A percentile compares a stretch with the other conserved stretches of the same genome.
Conservation (phyloP, 2,797 vertebrate species). For the Sebastes steindachneri region DNA sequence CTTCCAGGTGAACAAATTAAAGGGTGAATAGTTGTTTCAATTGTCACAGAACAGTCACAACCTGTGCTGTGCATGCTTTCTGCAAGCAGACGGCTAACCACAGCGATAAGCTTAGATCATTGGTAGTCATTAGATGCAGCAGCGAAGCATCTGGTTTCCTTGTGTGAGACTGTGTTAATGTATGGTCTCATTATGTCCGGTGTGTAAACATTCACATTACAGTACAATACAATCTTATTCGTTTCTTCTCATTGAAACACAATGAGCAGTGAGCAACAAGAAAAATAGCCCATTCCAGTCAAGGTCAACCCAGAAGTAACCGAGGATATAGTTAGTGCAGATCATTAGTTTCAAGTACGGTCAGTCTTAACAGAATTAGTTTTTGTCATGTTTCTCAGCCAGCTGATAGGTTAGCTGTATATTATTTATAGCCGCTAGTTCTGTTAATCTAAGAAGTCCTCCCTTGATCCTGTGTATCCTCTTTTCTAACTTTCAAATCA, state of each 20-base stretch:
- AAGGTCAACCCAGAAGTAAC: conserved; percentile 11
- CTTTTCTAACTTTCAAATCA: background rate
- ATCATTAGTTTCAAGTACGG: conserved; percentile 44
- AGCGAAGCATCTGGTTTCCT: conserved; percentile 52
- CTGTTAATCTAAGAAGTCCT: conserved; percentile 52
- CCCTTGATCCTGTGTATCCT: conserved; percentile 57
- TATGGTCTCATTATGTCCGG: conserved; percentile 19
- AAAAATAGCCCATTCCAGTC: conserved; percentile 20
- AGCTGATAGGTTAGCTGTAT: conserved; percentile 50
- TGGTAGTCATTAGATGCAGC: conserved; percentile 44
- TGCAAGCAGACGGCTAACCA: conserved; percentile 31
- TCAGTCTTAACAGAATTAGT: conserved; percentile 31
- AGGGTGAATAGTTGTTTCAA: background rate
- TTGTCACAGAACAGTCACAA: conserved; percentile 5
- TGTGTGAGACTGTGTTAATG: conserved; percentile 42
- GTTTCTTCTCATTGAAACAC: conserved; percentile 13
- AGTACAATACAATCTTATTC: background rate
- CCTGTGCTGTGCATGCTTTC: conserved; percentile 48
- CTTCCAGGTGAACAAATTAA: background rate
- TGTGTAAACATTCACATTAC: conserved; percentile 15
- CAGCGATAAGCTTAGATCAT: conserved; percentile 23
- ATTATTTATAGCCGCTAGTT: conserved; percentile 41
- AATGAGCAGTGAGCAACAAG: conserved; percentile 12
- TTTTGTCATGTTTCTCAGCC: conserved; percentile 12
- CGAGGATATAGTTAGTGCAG: conserved; percentile 49